phyloP scores from a whole-genome alignment of 1,140 invertebrate genomes.

The Microplitis mediator region DNA sequence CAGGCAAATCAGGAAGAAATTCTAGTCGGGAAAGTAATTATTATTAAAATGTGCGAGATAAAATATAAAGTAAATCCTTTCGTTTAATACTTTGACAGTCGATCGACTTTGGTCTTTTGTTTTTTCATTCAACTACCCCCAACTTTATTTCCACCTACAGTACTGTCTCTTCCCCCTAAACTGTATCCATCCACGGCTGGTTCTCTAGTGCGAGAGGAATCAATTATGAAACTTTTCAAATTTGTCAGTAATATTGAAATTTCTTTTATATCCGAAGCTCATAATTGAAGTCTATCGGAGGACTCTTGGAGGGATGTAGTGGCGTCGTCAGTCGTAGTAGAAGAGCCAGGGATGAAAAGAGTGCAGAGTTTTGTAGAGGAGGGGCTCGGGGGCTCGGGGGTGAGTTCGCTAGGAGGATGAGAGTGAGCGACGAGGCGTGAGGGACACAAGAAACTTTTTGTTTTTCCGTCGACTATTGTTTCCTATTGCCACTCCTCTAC shows the following conservation, averaged over 20 bases:
- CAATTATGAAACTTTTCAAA: constrained; percentile 64
- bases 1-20: too few relatives aligned
- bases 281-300: constrained; percentile 62
- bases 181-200: too few relatives aligned
- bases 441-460: constrained; percentile 53
- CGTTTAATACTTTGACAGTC: constrained; percentile 5
- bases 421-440: constrained; percentile 32
- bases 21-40: too few relatives aligned
- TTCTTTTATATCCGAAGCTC: constrained; percentile 59
- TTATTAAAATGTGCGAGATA: background rate
- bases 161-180: background rate
- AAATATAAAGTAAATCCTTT: constrained; percentile 13
- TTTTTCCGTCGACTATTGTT: constrained; percentile 60
- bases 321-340: constrained; percentile 1
- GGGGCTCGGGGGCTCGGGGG: background rate
- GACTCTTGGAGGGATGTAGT: constrained; percentile 39
- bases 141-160: background rate
- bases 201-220: constrained; percentile 50
- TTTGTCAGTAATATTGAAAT: constrained; percentile 64
- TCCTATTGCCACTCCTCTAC: constrained; percentile 43
- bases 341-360: constrained; percentile 35
- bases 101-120: constrained; percentile 20
- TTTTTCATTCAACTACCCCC: constrained; percentile 12
- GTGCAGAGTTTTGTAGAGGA: constrained; percentile 11
- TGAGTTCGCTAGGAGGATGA: constrained; percentile 13